These are phyloP conservation scores for Seriola aureovittata DNA, from an alignment of 2,113 vertebrate genomes.

Conservation along the genomic window DNA sequence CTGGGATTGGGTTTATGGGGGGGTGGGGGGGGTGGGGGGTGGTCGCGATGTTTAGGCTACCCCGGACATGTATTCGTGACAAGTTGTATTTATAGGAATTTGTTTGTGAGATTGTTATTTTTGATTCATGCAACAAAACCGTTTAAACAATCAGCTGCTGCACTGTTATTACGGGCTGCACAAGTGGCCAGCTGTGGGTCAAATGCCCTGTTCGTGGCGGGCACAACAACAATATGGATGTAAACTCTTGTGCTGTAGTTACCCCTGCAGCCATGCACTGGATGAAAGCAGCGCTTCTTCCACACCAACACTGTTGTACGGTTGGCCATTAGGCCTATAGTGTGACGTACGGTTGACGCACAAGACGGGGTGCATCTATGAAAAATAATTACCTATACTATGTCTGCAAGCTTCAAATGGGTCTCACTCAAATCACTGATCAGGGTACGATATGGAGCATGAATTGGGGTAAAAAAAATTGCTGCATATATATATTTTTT, in stretches of 20 bases:
- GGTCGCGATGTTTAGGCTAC: conserved; percentile 27
- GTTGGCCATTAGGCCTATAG: conserved; percentile 77
- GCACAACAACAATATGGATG: conserved; percentile 45
- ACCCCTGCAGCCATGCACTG: conserved; percentile 51
- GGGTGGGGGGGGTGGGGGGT: conserved; percentile 30
- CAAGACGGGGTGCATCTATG: conserved; percentile 80
- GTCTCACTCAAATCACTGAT: conserved; percentile 56
- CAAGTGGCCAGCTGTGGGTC: conserved; percentile 22
- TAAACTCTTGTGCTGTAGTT: conserved; percentile 55
- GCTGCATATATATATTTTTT: not conserved
- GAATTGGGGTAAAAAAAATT: not conserved
- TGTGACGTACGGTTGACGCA: conserved; percentile 88
- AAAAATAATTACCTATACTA: conserved; percentile 83
- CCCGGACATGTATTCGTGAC: conserved; percentile 26
- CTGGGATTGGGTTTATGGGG: conserved; percentile 56
- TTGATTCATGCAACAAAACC: not conserved
- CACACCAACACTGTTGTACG: conserved; percentile 68
- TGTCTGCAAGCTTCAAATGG: conserved; percentile 73
- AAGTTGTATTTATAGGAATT: conserved; percentile 18
- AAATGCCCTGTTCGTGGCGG: conserved; percentile 16
- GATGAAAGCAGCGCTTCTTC: conserved; percentile 44
- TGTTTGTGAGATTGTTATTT: not conserved
- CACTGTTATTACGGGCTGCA: not conserved
- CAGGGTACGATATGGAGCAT: conserved; percentile 19
- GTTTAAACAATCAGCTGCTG: not conserved